These are phyloP conservation scores for Heteractis magnifica DNA, from an alignment of 92 coral and sea anemone genomes.

Conservation along the genomic window DNA sequence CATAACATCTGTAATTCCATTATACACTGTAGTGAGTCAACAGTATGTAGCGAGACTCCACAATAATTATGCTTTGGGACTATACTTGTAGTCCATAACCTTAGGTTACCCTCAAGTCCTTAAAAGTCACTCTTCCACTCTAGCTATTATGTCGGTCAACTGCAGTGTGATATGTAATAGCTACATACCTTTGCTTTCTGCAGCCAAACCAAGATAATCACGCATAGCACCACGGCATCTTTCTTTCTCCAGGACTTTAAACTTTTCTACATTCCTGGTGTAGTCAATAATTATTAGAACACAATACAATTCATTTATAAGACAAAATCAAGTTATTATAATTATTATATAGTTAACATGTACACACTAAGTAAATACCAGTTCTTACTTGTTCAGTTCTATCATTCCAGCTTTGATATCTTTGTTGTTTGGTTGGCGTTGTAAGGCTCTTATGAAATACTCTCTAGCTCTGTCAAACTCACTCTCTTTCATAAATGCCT, in stretches of 20 bases:
- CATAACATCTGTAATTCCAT: too few species aligned
- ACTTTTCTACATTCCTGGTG: constrained; percentile 30
- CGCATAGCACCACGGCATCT: constrained; percentile 20
- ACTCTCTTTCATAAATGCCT: constrained; percentile 84
- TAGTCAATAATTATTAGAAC: background rate
- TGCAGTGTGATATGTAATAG: too few species aligned
- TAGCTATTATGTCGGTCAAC: too few species aligned
- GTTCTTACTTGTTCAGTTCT: constrained; percentile 70
- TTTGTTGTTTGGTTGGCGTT: constrained; percentile 70
- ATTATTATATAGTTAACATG: too few species aligned
- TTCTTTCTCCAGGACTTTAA: constrained; percentile 36
- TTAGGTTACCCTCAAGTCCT: too few species aligned
- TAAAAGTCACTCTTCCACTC: too few species aligned
- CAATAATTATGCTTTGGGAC: too few species aligned
- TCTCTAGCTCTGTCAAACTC: constrained; percentile 86
- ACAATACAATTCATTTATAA: background rate
- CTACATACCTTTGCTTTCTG: background rate
- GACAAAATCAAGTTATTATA: too few species aligned
- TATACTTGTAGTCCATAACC: too few species aligned
- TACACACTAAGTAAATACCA: too few species aligned
- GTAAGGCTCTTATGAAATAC: constrained; percentile 64
- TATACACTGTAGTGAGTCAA: too few species aligned
- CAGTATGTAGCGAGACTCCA: too few species aligned
- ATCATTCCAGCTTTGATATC: constrained; percentile 70
- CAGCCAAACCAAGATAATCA: background rate